phyloP scores from a whole-genome alignment of 2,113 vertebrate species.

The Promerops cafer region DNA sequence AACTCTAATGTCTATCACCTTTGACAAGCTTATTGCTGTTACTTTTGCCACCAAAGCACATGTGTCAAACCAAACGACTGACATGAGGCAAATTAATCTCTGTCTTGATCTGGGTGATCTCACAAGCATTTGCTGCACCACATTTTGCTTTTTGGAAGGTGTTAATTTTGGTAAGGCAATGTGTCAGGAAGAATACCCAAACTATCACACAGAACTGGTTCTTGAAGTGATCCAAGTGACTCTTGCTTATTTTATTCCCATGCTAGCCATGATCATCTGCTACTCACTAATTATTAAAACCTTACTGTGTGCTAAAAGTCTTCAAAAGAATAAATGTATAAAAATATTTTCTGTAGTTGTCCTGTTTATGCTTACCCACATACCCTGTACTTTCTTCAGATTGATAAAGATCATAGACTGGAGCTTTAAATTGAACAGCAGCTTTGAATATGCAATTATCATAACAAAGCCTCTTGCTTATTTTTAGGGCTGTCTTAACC shows the following conservation, averaged over 20 bases:
- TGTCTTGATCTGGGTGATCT: constrained; percentile 26
- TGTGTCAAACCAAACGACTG: background rate
- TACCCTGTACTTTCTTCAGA: constrained; percentile 51
- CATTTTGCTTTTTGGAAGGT: constrained; percentile 55
- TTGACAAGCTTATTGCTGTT: constrained; percentile 58
- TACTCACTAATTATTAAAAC: constrained; percentile 63
- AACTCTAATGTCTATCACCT: constrained; percentile 60
- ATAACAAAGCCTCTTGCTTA: constrained; percentile 64
- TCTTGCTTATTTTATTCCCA: constrained; percentile 65
- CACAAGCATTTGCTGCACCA: constrained; percentile 38
- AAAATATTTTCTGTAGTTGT: constrained; percentile 56
- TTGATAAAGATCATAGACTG: background rate
- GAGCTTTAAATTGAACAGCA: background rate
- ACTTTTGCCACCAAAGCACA: constrained; percentile 54
- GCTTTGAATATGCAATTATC: background rate
- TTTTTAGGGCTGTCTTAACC: constrained; percentile 68
- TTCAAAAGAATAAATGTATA: constrained; percentile 64
- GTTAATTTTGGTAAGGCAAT: background rate
- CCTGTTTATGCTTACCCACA: constrained; percentile 63
- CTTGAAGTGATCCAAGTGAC: constrained; percentile 40
- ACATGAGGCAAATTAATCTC: constrained; percentile 14
- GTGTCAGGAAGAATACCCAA: background rate
- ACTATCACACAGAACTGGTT: background rate
- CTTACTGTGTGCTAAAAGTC: constrained; percentile 25
- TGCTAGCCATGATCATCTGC: constrained; percentile 49